Conservation (phyloP, 2,888 invertebrate species). For the Abscondita cerata region DNA sequence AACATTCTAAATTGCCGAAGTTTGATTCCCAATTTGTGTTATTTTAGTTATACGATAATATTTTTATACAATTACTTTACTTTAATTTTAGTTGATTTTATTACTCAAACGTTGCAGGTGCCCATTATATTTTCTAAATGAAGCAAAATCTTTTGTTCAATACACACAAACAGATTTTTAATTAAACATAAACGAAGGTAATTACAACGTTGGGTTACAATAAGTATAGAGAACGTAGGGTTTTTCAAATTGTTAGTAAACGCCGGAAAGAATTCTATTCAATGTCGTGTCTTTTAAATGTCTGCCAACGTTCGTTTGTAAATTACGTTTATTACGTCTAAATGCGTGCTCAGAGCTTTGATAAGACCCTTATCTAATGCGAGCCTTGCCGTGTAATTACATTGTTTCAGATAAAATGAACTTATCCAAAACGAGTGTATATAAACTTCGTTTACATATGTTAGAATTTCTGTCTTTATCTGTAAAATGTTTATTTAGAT, state of each 20-base stretch:
- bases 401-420: conserved; percentile 55
- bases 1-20: too few species aligned
- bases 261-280: conserved; percentile 41
- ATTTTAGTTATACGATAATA: too few species aligned
- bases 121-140: too few species aligned
- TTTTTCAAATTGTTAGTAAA: conserved; percentile 19
- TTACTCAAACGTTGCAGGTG: too few species aligned
- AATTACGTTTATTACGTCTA: conserved; percentile 54
- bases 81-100: too few species aligned
- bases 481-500: conserved; percentile 31
- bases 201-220: conserved; percentile 13
- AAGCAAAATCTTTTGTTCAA: too few species aligned
- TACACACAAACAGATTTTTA: too few species aligned
- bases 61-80: too few species aligned
- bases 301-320: conserved; percentile 51
- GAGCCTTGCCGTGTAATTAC: conserved; percentile 52
- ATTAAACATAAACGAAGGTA: conserved; percentile 13
- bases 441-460: conserved; percentile 48
- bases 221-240: conserved; percentile 6
- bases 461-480: conserved; percentile 28
- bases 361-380: conserved; percentile 52
- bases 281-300: conserved; percentile 45
- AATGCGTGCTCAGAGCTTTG: conserved; percentile 53
- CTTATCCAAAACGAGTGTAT: conserved; percentile 51
- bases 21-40: too few species aligned